These are phyloP conservation scores for Micromussa lordhowensis DNA, from an alignment of 92 coral and sea anemone species.

Conservation along the genomic window DNA sequence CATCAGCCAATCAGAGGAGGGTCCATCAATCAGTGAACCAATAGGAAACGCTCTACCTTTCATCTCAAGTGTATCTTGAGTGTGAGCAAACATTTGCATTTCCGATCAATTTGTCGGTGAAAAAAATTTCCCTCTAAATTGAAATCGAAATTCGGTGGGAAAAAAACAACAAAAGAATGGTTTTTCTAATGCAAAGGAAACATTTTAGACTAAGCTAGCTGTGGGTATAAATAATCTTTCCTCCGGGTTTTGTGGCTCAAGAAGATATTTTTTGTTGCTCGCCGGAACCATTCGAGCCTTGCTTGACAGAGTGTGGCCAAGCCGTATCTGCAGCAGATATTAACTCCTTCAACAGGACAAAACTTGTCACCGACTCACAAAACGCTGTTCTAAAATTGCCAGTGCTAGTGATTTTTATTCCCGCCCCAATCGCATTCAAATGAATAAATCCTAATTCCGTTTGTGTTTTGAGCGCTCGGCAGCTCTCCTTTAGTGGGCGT, in stretches of 20 bases:
- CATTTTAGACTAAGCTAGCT: neutral
- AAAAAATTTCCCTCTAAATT: neutral
- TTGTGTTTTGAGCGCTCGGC: no score
- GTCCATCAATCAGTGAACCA: neutral
- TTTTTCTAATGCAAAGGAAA: neutral
- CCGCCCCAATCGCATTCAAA: neutral
- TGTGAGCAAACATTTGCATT: constrained; percentile 33
- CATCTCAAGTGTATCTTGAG: constrained; percentile 1
- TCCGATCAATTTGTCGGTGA: neutral
- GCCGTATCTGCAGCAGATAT: neutral
- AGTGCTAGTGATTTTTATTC: neutral
- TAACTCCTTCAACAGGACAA: neutral
- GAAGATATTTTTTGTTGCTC: neutral
- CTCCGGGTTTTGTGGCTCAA: neutral
- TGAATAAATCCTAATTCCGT: neutral
- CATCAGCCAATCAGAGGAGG: constrained; percentile 25
- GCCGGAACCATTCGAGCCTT: neutral
- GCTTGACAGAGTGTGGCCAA: neutral
- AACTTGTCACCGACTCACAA: neutral
- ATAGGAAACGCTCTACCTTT: neutral
- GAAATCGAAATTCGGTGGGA: neutral
- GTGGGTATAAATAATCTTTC: neutral
- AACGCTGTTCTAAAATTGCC: neutral
- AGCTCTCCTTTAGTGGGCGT: no score
- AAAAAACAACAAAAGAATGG: neutral